phyloP scores from a whole-genome alignment of 2,888 invertebrate species.

The Lordiphosa andalusiaca region DNA sequence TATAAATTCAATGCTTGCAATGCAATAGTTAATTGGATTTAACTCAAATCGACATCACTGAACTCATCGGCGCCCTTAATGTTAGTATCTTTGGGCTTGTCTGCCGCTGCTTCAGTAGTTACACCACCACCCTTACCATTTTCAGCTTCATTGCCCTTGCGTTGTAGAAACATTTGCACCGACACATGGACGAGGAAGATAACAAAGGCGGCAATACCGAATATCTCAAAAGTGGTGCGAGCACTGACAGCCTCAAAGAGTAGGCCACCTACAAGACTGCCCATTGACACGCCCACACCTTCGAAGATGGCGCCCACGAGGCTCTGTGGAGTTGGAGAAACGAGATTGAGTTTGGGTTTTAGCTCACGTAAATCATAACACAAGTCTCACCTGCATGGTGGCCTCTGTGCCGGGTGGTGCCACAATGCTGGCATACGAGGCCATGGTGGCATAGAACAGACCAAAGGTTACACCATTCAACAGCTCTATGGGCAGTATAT shows the following conservation, averaged over 20 bases:
- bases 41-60: conserved; percentile 66
- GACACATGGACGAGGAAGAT: conserved; percentile 83
- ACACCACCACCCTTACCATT: conserved; percentile 67
- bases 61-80: conserved; percentile 48
- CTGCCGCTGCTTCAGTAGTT: conserved; percentile 22
- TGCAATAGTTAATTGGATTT: conserved; percentile 12
- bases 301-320: conserved; percentile 93
- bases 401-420: conserved; percentile 92
- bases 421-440: conserved; percentile 91
- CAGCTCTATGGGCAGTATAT: conserved; percentile 90
- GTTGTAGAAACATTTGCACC: conserved; percentile 81
- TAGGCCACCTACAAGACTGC: conserved; percentile 89
- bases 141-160: conserved; percentile 48
- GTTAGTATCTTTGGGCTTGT: conserved; percentile 27
- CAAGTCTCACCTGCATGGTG: conserved; percentile 86
- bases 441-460: conserved; percentile 92
- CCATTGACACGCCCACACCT: conserved; percentile 90
- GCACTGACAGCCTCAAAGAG: conserved; percentile 85
- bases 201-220: conserved; percentile 86
- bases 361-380: no score
- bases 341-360: no score
- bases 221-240: conserved; percentile 85
- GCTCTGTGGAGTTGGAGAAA: conserved; percentile 82
- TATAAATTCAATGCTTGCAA: conserved; percentile 1
- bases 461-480: conserved; percentile 94